Base-by-base conservation (phyloP, 2,888 invertebrate genomes). In the Mystacides longicornis region DNA sequence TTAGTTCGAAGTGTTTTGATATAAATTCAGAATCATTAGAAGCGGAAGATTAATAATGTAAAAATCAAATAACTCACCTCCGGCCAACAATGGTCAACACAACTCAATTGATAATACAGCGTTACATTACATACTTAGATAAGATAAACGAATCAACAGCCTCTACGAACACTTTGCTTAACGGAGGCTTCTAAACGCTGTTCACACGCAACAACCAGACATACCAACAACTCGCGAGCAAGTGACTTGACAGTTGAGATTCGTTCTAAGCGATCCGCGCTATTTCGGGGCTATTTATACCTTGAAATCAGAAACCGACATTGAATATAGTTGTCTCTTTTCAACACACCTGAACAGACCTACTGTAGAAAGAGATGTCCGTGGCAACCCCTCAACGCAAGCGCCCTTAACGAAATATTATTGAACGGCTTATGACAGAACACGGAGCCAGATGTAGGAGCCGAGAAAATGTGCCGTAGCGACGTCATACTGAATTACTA, bases 71-170 rank as follows among this genome's bases (percentile, higher is more conserved):
- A n/a, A n/a, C 37, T 37, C 16, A 37, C 37, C 37, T 37, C 16
- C 37, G 37, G 37, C 37, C 37, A 37, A 37, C 37, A 37, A 37
- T 37, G 37, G 37, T 3, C 37, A 37, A 37, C 37, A 37, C n/a
- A 3, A 14, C 7, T 16, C 3, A n/a, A n/a, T 14, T 37, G 37
- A 3, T 37, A 14, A 37, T 37, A 37, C 16, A 37, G 37, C 37
- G 37, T 37, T 37, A 37, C 37, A 37, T 37, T 37, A 37, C n/a
- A n/a, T n/a, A n/a, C 16, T 37, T 37, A n/a, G 37, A 37, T 37
- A 37, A 37, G 14, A 37, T 3, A 37, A n/a, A 14, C 27, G 16
- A 37, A 4, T 14, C 37, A 37, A 37, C 37, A 37, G 37, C 37
- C 14, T 37, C 37, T 7, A 37, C 37, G 37, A 37, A 14, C 14